Conservation (phyloP, 2,113 vertebrate genomes). For the Puntigrus tetrazona region DNA sequence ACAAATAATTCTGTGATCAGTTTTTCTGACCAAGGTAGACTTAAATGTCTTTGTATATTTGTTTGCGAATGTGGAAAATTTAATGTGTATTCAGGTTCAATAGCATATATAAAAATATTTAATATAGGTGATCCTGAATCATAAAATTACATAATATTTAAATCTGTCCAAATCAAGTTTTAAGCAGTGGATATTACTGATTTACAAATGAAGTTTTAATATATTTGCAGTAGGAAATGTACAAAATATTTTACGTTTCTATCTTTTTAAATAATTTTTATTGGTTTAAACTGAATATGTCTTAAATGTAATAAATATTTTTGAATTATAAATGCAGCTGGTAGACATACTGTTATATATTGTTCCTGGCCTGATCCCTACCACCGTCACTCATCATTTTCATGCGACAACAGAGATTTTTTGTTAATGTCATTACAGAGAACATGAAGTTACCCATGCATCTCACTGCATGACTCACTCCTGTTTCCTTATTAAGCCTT, state of each 20-base stretch:
- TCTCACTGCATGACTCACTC: constrained; percentile 25
- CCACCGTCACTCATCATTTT: not conserved
- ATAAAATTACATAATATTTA: too few relatives aligned
- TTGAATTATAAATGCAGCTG: not conserved
- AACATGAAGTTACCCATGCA: not conserved
- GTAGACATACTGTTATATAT: not conserved
- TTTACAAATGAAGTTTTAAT: too few relatives aligned
- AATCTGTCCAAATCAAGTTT: too few relatives aligned
- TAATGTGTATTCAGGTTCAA: not conserved
- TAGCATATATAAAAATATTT: not conserved
- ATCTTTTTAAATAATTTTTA: too few relatives aligned
- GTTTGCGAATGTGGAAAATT: too few relatives aligned
- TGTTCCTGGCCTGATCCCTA: not conserved
- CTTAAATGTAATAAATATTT: not conserved
- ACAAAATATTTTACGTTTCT: too few relatives aligned
- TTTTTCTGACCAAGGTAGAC: not conserved
- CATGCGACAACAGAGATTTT: constrained; percentile 13
- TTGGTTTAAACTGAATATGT: not conserved
- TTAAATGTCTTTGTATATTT: too few relatives aligned
- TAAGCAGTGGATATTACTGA: too few relatives aligned
- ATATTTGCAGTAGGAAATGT: too few relatives aligned
- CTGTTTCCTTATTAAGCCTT: constrained; percentile 4
- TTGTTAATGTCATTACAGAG: constrained; percentile 33
- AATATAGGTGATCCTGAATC: too few relatives aligned
- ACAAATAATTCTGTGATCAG: not conserved